phyloP scores from a whole-genome alignment of 2,797 vertebrate species.

The Takifugu rubripes region DNA sequence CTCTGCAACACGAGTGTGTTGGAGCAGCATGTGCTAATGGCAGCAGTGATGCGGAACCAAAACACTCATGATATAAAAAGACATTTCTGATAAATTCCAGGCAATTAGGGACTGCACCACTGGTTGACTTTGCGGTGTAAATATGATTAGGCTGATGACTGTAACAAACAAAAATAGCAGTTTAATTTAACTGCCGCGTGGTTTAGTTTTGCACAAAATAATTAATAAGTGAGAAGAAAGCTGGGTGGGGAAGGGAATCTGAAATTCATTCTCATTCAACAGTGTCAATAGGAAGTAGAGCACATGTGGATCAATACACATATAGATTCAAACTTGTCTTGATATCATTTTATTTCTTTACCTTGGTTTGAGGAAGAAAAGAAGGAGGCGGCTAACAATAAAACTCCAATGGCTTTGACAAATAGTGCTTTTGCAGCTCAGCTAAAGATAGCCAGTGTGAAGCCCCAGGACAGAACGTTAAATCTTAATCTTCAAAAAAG shows the following conservation, averaged over 20 bases:
- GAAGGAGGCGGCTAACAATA: conserved; percentile 9
- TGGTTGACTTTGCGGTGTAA: conserved; percentile 20
- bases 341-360: conserved; percentile 11
- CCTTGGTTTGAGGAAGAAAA: conserved; percentile 20
- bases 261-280: conserved; percentile 3
- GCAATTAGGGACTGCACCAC: conserved; percentile 24
- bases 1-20: conserved; percentile 13
- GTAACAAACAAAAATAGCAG: background rate
- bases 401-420: conserved; percentile 15
- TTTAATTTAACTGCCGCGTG: conserved; percentile 5
- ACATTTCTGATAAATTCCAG: conserved; percentile 29
- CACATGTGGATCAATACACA: conserved; percentile 2
- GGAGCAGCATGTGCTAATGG: conserved; percentile 34
- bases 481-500: conserved; percentile 40
- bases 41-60: conserved; percentile 49
- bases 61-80: conserved; percentile 25
- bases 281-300: background rate
- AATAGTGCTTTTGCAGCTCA: conserved; percentile 20
- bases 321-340: conserved; percentile 24
- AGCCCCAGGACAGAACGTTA: conserved; percentile 25
- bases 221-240: conserved; percentile 2
- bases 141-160: conserved; percentile 11
- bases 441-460: conserved; percentile 22
- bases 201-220: conserved; percentile 22
- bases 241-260: conserved; percentile 12